Percentiles rank a stretch among this genome's conserved stretches.
Evolutionary conservation across 2,888 invertebrate genomes (phyloP).

Genomic region (Parnassius orleans): DNA sequence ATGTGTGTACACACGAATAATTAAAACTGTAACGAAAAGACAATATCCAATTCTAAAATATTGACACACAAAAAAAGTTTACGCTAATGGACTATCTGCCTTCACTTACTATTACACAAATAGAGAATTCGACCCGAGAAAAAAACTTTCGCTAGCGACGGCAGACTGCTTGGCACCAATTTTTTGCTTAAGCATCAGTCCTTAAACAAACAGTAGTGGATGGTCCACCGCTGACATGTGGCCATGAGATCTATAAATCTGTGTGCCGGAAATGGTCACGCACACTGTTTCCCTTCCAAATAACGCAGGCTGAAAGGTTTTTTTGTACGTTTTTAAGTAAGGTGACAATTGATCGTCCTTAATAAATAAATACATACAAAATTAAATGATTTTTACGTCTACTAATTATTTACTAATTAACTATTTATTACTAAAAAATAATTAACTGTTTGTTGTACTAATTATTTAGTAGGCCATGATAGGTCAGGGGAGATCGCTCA

Average conservation of each 20-base stretch:
- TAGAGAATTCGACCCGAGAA: slow-evolving; percentile 11
- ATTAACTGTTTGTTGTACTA: too few species aligned
- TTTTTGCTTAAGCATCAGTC: slow-evolving; percentile 46
- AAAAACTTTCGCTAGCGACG: slow-evolving; percentile 13
- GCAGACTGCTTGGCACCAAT: slow-evolving; percentile 67
- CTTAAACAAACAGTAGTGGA: slow-evolving; percentile 36
- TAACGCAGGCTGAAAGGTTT: slow-evolving; percentile 25
- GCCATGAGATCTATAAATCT: slow-evolving; percentile 49
- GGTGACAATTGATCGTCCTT: too few species aligned
- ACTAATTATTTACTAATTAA: too few species aligned
- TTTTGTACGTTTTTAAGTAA: not conserved
- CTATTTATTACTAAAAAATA: too few species aligned
- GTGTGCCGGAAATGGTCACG: slow-evolving; percentile 59
- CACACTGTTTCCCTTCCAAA: slow-evolving; percentile 29
- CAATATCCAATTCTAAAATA: too few species aligned
- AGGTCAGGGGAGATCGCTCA: too few species aligned
- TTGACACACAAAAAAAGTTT: slow-evolving; percentile 25
- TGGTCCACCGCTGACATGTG: slow-evolving; percentile 45
- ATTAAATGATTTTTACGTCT: too few species aligned
- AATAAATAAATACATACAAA: too few species aligned
- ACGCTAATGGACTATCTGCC: slow-evolving; percentile 13
- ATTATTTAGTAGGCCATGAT: too few species aligned
- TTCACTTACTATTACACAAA: slow-evolving; percentile 10
- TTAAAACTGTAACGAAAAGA: too few species aligned
- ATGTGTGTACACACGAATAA: too few species aligned